Conservation (phyloP, 2,113 vertebrate species). For the Peromyscus maniculatus region DNA sequence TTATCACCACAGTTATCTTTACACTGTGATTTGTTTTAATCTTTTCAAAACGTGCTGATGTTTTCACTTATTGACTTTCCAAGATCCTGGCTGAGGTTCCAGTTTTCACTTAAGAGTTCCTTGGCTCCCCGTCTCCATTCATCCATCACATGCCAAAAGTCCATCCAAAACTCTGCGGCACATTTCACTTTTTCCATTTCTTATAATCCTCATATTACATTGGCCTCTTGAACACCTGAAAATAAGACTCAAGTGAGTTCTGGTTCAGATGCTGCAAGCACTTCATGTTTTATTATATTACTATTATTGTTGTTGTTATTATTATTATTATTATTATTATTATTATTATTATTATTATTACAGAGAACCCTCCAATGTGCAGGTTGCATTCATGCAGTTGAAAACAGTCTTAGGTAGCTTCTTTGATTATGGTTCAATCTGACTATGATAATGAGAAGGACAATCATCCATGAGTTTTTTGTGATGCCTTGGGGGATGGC, state of each 20-base stretch:
- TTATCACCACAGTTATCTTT: slow-evolving; percentile 51
- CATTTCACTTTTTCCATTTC: slow-evolving; percentile 82
- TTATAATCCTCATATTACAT: slow-evolving; percentile 72
- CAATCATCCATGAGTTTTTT: not conserved
- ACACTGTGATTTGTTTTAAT: slow-evolving; percentile 59
- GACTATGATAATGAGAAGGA: not conserved
- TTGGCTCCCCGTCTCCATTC: slow-evolving; percentile 75
- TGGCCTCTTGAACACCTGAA: slow-evolving; percentile 76
- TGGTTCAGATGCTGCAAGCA: slow-evolving; percentile 39
- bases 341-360: not conserved
- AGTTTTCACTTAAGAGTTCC: slow-evolving; percentile 50
- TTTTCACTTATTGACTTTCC: slow-evolving; percentile 68
- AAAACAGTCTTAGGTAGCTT: slow-evolving; percentile 7
- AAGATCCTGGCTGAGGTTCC: slow-evolving; percentile 30
- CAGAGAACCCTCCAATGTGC: not conserved
- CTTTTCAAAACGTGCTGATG: slow-evolving; percentile 70
- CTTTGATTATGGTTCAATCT: not conserved
- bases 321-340: too few relatives aligned
- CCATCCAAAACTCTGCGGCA: slow-evolving; percentile 67
- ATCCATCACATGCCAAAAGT: slow-evolving; percentile 75
- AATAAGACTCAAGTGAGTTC: slow-evolving; percentile 71
- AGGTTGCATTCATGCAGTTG: not conserved
- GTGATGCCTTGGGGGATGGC: not conserved
- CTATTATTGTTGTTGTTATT: too few relatives aligned
- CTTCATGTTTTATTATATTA: not conserved